These are phyloP conservation scores for Henicopernis longicauda DNA, from an alignment of 2,113 vertebrate genomes.

Conservation along the genomic window DNA sequence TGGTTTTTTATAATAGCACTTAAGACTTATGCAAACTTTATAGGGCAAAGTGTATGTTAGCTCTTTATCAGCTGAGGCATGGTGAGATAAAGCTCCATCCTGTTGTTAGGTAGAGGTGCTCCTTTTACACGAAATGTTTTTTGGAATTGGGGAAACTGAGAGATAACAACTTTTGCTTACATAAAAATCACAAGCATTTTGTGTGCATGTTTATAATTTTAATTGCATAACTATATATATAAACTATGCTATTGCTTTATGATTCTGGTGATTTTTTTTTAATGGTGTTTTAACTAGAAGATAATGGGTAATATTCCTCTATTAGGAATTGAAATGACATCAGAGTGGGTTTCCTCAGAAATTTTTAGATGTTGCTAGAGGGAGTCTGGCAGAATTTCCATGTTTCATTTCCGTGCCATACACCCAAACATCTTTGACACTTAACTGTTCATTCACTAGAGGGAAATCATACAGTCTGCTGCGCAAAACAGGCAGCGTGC, in stretches of 20 bases:
- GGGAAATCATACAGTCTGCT: too few species aligned
- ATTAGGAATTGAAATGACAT: neutral
- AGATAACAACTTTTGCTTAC: neutral
- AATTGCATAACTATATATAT: neutral
- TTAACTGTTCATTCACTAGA: neutral
- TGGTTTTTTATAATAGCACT: neutral
- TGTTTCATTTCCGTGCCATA: neutral
- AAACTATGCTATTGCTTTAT: neutral
- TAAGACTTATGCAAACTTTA: neutral
- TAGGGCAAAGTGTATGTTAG: neutral
- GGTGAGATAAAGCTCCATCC: neutral
- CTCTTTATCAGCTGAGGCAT: neutral
- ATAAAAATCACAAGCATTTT: neutral
- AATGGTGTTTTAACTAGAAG: neutral
- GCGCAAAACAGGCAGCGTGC: neutral
- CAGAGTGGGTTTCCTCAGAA: neutral
- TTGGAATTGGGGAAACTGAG: neutral
- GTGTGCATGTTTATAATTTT: neutral
- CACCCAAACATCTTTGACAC: neutral
- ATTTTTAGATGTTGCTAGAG: neutral
- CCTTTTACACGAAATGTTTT: neutral
- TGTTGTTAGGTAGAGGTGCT: neutral
- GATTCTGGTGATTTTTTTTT: neutral
- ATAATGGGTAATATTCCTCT: neutral
- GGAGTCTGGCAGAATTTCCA: neutral